Base-by-base conservation (phyloP, 2,113 vertebrate species). In the Hippopotamus amphibius region DNA sequence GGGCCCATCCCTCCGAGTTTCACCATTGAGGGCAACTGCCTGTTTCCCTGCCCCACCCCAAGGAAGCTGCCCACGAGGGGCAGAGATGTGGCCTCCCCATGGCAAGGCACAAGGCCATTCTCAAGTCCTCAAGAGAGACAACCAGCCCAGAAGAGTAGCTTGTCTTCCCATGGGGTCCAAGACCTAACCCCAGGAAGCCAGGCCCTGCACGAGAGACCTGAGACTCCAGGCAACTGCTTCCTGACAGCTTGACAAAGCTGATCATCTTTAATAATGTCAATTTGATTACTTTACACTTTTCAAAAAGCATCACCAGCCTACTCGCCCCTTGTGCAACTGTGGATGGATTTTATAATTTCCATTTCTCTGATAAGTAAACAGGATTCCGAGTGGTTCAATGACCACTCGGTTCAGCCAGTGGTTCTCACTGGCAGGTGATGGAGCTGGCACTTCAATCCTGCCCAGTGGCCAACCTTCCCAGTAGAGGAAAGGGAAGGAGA, bases 1-100 rank as follows among this genome's bases (percentile, higher is more conserved):
- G 66, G 83, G 84, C 92, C 95, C 93, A 79, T 7, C 59, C 95
- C 91, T 96, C 87, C 4, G 0, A 37, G 91, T 97, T 97, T 96
- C 96, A 96, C 79, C 92, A 95, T 66, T 6, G 0, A 85, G 76
- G 93, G 57, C 94, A 86, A 90, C 57, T 6, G 43, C 53, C 94
- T 93, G 21, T 30, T 83, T 61, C 79, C 46, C 68, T 71, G 66
- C 30, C 37, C 66, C 3, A 13, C 43, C 80, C 41, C 69, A 33
- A 1, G 1, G 12, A 90, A 66, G 24, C 74, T 95, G 85, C 57
- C 55, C 93, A 88, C 71, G 1, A 87, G n/a, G 91, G 37, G 7
- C 30, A 43, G 65, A 63, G 43, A 69, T 72, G 83, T 11, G 46
- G 61, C 50, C 86, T 91, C 57, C 26, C 77, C 43, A 14, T 4